Base-by-base conservation (phyloP, 2,888 invertebrate species). In the Pandemis heparana region DNA sequence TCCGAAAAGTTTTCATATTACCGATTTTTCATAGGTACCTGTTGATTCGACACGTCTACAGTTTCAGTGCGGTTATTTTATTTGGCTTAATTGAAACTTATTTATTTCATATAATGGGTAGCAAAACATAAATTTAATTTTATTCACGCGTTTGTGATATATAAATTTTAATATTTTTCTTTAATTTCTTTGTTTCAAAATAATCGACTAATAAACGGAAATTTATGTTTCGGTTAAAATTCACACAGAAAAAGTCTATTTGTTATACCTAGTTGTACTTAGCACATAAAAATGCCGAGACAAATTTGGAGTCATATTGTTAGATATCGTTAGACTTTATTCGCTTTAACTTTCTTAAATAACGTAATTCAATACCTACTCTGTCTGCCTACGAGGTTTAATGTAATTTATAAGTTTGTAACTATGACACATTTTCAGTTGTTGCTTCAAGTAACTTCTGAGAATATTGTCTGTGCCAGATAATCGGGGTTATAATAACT, bases 1-100 rank as follows among this genome's bases (percentile, higher is more conserved):
- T n/a, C n/a, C 38, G 18, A n/a, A 60, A 60, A 60, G 60, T 39
- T 60, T 39, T 60, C 38, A n/a, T 41, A 16, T 46, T 64, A 43
- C 18, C 39, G 43, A 23, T 60, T 60, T 46, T 51, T 9, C 23
- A 56, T 41, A n/a, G 38, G 53, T 14, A 56, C 67, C 38, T 32
- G 56, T 59, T 43, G 23, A 63, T 18, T 32, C 0, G 9, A 32
- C 48, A 14, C 32, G 8, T 59, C 23, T n/a, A 41, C 48, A 43
- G 18, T 62, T 51, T 64, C 38, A 16, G 60, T 39, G 59, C 38
- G 9, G 7, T 70, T 14, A 1, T 46, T 46, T 10, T 14, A 12
- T 10, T 46, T 1, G 41, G 4, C 23, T 32, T 32, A 32, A 32
- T 32, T 4, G 7, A 41, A 41, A 41, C 41, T 41, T 7, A 41